Evolutionary conservation across 1,140 invertebrate genomes (phyloP), one percentile per base, ranked within the genome.

Genomic region (Bombus waltoni): DNA sequence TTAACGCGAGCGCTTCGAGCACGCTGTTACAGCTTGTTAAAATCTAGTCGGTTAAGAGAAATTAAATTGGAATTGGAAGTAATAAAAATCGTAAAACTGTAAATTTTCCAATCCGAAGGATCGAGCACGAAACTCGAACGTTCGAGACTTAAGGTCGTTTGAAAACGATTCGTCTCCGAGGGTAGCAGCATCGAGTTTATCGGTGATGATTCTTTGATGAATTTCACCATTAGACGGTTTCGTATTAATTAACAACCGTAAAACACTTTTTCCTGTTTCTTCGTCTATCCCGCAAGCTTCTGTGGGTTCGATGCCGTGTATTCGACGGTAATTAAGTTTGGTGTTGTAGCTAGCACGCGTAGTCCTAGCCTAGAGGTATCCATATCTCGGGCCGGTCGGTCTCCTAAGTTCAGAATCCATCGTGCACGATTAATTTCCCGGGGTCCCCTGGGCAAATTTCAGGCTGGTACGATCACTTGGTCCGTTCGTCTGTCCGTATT

Each of bases 371-470:
- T 88, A 92, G 70, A 93, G 93, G 91, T 94, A 92, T 93, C 92
- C 90, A 88, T 93, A 85, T 92, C 92, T 82, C 13, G 74, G 65
- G 66, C 77, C 77, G 77, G 88, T 47, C 84, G 76, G 81, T 81
- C 91, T 86, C 74, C 87, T 86, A 92, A 88, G 88, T 88, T 90
- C 88, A 86, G 92, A 93, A 93, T 92, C 80, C 91, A 94, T 94
- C 89, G 88, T 81, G 87, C 85, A 88, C 92, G 93, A 94, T 94
- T 94, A 94, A 94, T 94, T 94, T 78, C 89, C 87, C 87, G 88
- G 65, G 78, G 77, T 89, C 90, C 93, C 85, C 87, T 89, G 89
- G 92, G 93, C 92, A 84, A 93, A 92, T 92, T 94, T 93, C 85
- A 90, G 87, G 83, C 85, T 87, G 87, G 59, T 85, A 71, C 91